phyloP scores from a whole-genome alignment of 2,113 vertebrate genomes.

The Gavialis gangeticus region DNA sequence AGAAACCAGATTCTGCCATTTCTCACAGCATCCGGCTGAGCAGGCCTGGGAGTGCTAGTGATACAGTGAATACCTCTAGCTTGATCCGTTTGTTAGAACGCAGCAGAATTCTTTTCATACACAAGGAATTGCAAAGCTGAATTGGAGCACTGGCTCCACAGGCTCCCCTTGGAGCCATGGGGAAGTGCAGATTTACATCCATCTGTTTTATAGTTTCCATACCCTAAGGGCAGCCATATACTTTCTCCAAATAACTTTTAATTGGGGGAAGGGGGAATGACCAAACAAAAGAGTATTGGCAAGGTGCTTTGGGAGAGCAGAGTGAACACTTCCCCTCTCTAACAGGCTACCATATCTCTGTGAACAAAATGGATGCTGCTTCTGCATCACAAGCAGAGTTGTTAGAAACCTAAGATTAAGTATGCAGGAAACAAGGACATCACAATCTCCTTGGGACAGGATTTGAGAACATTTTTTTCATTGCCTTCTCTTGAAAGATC shows the following conservation, averaged over 20 bases:
- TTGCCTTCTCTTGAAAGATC: not conserved
- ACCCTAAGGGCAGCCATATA: not conserved
- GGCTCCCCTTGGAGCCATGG: not conserved
- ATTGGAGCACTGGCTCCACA: not conserved
- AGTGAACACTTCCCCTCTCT: not conserved
- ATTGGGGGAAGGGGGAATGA: not conserved
- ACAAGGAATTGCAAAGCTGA: not conserved
- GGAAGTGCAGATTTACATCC: not conserved
- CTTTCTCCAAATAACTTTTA: not conserved
- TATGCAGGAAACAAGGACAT: not conserved
- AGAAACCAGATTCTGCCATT: not conserved
- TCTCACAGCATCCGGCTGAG: not conserved
- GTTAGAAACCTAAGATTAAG: not conserved
- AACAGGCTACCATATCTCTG: not conserved
- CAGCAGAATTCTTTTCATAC: not conserved
- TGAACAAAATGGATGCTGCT: not conserved
- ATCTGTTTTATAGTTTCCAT: not conserved
- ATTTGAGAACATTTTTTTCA: not conserved
- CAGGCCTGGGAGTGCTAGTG: not conserved
- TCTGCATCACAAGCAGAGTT: not conserved
- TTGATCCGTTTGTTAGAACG: slow-evolving; percentile 5
- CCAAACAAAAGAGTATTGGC: not conserved
- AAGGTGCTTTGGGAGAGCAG: not conserved
- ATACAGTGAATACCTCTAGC: slow-evolving; percentile 29
- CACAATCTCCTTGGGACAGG: not conserved